Percentiles rank a stretch among this genome's conserved stretches.
Conservation (phyloP, 2,113 vertebrate genomes). For the Cyanocitta stelleri region DNA sequence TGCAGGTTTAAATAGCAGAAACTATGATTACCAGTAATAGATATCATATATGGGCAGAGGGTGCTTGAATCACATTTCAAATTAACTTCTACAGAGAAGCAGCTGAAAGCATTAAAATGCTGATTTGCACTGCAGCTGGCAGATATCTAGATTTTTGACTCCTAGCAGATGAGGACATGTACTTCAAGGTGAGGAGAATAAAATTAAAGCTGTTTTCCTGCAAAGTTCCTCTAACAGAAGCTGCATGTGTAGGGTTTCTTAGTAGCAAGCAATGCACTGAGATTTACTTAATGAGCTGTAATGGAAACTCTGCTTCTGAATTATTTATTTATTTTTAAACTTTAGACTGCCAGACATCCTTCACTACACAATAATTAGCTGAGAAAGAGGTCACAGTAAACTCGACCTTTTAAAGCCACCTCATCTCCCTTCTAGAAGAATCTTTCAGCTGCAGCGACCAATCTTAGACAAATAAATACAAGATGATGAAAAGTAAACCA, state of each 20-base stretch:
- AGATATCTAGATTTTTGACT: conserved; percentile 20
- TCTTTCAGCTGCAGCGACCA: background rate
- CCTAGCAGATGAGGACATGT: background rate
- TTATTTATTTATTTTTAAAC: conserved; percentile 4
- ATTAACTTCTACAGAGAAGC: conserved; percentile 49
- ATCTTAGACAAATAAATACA: background rate
- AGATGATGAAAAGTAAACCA: conserved; percentile 4
- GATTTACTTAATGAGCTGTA: conserved; percentile 34
- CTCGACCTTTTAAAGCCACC: background rate
- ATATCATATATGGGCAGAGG: conserved; percentile 3
- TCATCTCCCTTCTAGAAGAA: background rate
- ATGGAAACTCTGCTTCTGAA: conserved; percentile 9
- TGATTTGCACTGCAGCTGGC: conserved; percentile 53
- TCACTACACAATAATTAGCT: conserved; percentile 39
- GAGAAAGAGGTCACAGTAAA: background rate
- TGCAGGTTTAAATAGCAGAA: background rate
- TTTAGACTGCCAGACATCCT: conserved; percentile 5
- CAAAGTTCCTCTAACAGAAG: background rate
- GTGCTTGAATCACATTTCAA: conserved; percentile 38
- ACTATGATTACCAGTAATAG: conserved; percentile 39
- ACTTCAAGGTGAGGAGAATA: conserved; percentile 46
- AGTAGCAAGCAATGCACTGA: background rate
- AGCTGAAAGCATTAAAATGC: conserved; percentile 57
- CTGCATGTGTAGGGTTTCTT: background rate
- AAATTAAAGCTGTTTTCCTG: conserved; percentile 22